A percentile compares a stretch with the other conserved stretches of the same genome.
phyloP scores from a whole-genome alignment of 2,888 invertebrate species.

The Orthonychiurus folsomi region DNA sequence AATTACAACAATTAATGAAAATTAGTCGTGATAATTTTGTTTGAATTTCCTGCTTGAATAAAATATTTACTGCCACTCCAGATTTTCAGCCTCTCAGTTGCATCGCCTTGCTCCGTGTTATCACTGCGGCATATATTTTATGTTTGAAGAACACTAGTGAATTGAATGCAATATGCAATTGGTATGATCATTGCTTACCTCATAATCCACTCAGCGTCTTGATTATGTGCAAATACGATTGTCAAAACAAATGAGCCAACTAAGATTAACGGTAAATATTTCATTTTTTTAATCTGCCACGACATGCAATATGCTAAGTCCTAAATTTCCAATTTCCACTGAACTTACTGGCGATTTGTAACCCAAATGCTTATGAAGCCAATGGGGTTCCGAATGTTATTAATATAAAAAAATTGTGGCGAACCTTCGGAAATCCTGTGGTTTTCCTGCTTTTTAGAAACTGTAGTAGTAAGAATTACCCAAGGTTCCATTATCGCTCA shows the following conservation, averaged over 20 bases:
- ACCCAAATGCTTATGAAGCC: too few species aligned
- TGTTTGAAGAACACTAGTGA: too few species aligned
- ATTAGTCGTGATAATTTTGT: not conserved
- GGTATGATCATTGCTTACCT: not conserved
- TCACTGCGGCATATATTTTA: too few species aligned
- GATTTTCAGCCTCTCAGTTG: not conserved
- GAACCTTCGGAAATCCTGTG: not conserved
- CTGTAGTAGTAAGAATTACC: too few species aligned
- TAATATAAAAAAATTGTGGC: not conserved
- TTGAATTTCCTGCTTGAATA: not conserved
- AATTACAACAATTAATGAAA: too few species aligned
- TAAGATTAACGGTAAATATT: not conserved
- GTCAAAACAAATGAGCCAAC: not conserved
- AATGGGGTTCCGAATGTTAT: not conserved
- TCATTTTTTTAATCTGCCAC: not conserved
- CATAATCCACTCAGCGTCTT: not conserved
- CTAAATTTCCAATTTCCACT: not conserved
- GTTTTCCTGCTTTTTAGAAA: too few species aligned
- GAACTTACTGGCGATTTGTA: not conserved
- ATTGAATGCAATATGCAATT: too few species aligned
- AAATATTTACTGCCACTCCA: not conserved
- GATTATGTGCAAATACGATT: not conserved
- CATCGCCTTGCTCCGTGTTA: not conserved
- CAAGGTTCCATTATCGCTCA: too few species aligned
- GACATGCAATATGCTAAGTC: too few species aligned